These are phyloP conservation scores for Tetheella fluctuosa DNA, from an alignment of 2,888 invertebrate genomes.

Conservation along the genomic window DNA sequence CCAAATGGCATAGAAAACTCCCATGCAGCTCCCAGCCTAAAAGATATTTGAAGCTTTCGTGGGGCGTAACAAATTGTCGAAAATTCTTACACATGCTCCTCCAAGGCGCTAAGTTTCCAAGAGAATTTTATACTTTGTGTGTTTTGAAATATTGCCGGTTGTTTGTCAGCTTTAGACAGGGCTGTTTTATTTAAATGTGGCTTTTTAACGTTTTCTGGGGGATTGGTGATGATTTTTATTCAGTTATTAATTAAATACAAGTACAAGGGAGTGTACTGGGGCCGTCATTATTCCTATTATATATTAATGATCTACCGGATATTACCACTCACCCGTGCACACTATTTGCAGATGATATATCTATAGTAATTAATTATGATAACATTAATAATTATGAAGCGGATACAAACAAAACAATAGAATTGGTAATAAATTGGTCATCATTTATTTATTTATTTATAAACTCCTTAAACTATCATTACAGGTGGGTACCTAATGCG, in stretches of 20 bases:
- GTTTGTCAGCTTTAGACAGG: slow-evolving; percentile 32
- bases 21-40: background rate
- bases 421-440: too few relatives aligned
- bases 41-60: slow-evolving; percentile 12
- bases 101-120: slow-evolving; percentile 40
- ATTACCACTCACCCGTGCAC: too few relatives aligned
- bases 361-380: too few relatives aligned
- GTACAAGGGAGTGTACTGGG: too few relatives aligned
- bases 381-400: too few relatives aligned
- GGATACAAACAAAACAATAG: too few relatives aligned
- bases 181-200: background rate
- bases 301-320: too few relatives aligned
- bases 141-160: slow-evolving; percentile 51
- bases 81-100: slow-evolving; percentile 66
- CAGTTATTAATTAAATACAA: background rate
- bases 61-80: slow-evolving; percentile 65
- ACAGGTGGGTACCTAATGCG: too few relatives aligned
- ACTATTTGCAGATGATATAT: too few relatives aligned
- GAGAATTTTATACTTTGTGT: slow-evolving; percentile 45
- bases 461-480: too few relatives aligned
- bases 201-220: background rate
- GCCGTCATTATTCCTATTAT: too few relatives aligned
- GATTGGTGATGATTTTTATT: background rate
- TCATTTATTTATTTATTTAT: too few relatives aligned
- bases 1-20: background rate